Evolutionary conservation across 2,888 invertebrate species (phyloP).

Genomic region (Litoditis marina): DNA sequence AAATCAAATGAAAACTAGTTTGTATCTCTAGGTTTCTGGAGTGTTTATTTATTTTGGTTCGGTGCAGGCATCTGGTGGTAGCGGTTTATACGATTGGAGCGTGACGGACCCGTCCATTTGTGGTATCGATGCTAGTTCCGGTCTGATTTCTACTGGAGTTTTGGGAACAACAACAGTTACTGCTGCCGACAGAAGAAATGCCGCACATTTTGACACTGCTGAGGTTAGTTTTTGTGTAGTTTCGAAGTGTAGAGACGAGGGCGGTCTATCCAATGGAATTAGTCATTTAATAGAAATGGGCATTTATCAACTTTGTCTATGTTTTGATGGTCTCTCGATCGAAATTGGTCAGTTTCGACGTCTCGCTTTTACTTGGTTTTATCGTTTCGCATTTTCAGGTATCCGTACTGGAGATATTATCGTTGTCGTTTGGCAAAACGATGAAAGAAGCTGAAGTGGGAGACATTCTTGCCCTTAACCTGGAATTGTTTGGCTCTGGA

Average conservation of each 20-base stretch:
- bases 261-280: not conserved
- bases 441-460: constrained; percentile 50
- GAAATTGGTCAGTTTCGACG: no score
- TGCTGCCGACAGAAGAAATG: constrained; percentile 45
- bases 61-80: constrained; percentile 46
- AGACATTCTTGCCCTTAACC: constrained; percentile 36
- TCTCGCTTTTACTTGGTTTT: no score
- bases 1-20: no score
- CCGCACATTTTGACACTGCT: constrained; percentile 24
- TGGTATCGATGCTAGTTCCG: constrained; percentile 32
- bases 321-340: no score
- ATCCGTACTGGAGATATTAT: constrained; percentile 38
- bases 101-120: constrained; percentile 33
- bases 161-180: constrained; percentile 41
- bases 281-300: no score
- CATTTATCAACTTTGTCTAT: no score
- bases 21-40: no score
- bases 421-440: constrained; percentile 46
- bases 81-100: constrained; percentile 45
- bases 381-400: constrained; percentile 34
- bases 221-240: no score
- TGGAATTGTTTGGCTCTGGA: constrained; percentile 31
- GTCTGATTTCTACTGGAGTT: constrained; percentile 30
- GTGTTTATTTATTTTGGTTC: not conserved
- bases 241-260: not conserved